Percentiles rank a stretch among this genome's conserved stretches.
Conservation (phyloP, 1,140 invertebrate genomes). For the Temnothorax curvispinosus region DNA sequence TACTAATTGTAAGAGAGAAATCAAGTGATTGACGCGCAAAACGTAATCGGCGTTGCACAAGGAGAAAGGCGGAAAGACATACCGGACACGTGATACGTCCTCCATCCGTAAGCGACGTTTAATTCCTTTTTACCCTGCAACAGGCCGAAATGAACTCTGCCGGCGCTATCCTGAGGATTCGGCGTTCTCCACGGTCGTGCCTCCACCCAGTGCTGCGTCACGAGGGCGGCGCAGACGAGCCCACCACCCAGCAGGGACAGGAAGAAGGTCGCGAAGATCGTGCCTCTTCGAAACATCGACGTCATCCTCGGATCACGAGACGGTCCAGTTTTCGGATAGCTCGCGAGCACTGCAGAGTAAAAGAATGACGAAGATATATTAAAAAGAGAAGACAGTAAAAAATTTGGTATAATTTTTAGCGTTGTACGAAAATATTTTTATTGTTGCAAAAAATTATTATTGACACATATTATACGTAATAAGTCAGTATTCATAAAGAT, state of each 20-base stretch:
- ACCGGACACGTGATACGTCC: conserved; percentile 91
- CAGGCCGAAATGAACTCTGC: conserved; percentile 93
- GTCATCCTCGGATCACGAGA: conserved; percentile 78
- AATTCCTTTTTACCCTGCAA: conserved; percentile 94
- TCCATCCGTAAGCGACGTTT: conserved; percentile 93
- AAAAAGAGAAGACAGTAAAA: background rate
- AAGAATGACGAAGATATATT: background rate
- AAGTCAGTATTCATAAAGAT: background rate
- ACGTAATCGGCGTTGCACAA: background rate
- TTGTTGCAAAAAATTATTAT: background rate
- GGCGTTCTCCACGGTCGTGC: conserved; percentile 90
- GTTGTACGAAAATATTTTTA: background rate
- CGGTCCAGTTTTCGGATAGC: conserved; percentile 60
- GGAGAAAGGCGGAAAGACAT: conserved; percentile 72
- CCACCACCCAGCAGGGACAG: conserved; percentile 93
- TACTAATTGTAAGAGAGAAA: background rate
- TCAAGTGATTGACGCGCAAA: background rate
- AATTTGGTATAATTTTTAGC: background rate
- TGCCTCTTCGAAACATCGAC: conserved; percentile 90
- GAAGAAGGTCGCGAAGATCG: conserved; percentile 96
- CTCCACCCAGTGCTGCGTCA: conserved; percentile 95
- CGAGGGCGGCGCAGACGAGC: conserved; percentile 92
- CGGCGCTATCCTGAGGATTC: conserved; percentile 90
- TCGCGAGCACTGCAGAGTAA: conserved; percentile 53
- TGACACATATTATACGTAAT: background rate